Evolutionary conservation across 2,113 vertebrate genomes (phyloP).

Genomic region (Vimba vimba): DNA sequence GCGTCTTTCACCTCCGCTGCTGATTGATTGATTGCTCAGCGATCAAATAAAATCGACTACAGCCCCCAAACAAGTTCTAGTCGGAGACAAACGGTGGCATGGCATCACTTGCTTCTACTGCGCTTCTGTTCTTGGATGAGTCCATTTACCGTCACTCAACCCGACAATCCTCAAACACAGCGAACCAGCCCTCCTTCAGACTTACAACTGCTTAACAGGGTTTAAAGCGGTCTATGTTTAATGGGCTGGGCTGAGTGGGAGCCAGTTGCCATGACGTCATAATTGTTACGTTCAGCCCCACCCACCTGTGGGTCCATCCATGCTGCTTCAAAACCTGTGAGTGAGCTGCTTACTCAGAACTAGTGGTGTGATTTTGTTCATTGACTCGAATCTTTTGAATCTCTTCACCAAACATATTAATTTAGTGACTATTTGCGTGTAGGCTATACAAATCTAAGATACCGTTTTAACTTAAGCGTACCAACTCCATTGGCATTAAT

Average conservation of each 20-base stretch:
- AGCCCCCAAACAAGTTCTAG: not conserved
- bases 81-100: not conserved
- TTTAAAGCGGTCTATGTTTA: constrained; percentile 42
- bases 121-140: not conserved
- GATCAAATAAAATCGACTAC: constrained; percentile 12
- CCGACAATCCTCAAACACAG: not conserved
- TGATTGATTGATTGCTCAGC: not conserved
- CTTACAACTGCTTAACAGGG: not conserved
- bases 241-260: constrained; percentile 62
- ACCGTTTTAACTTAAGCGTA: not conserved
- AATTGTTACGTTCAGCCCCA: constrained; percentile 52
- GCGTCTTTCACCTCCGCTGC: constrained; percentile 20
- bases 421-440: not conserved
- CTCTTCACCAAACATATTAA: not conserved
- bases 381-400: not conserved
- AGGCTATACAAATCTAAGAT: not conserved
- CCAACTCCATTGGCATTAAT: no score
- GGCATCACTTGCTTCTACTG: not conserved
- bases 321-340: not conserved
- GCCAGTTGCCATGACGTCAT: constrained; percentile 51
- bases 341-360: not conserved
- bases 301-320: constrained; percentile 54
- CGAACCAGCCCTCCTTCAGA: not conserved
- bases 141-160: not conserved
- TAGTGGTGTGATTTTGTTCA: not conserved